Evolutionary conservation across 2,888 invertebrate genomes (phyloP).

Genomic region (Morpho helenor): DNA sequence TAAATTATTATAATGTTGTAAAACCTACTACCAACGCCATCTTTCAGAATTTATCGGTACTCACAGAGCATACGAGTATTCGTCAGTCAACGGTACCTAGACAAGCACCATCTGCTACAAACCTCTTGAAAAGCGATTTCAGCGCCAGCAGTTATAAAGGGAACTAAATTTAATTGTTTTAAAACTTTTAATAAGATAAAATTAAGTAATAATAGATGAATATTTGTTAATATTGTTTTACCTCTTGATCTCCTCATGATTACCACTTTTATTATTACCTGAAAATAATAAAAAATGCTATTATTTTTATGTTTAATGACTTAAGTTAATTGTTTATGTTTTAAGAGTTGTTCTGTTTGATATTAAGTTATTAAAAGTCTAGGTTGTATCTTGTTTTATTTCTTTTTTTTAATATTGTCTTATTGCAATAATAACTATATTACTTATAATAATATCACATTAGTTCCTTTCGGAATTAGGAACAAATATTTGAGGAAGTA

Average conservation of each 20-base stretch:
- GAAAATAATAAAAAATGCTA: no score
- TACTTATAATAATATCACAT: no score
- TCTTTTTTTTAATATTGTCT: no score
- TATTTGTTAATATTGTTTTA: not conserved
- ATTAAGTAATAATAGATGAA: not conserved
- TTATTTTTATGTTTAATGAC: no score
- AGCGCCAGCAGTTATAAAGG: constrained; percentile 19
- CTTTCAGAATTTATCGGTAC: constrained; percentile 19
- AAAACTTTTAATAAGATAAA: not conserved
- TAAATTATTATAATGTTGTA: not conserved
- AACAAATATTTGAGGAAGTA: no score
- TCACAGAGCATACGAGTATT: constrained; percentile 14
- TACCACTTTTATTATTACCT: no score
- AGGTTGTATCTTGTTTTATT: no score
- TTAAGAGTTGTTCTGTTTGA: no score
- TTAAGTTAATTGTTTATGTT: no score
- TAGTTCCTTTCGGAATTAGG: no score
- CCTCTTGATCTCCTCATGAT: not conserved
- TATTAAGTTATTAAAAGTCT: no score
- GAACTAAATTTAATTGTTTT: constrained; percentile 9
- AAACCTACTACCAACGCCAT: constrained; percentile 21
- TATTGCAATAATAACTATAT: no score
- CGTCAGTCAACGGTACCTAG: constrained; percentile 16
- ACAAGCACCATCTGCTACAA: constrained; percentile 20
- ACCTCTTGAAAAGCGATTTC: constrained; percentile 15